Conservation (phyloP, 2,888 invertebrate genomes). For the Junonia oenone region DNA sequence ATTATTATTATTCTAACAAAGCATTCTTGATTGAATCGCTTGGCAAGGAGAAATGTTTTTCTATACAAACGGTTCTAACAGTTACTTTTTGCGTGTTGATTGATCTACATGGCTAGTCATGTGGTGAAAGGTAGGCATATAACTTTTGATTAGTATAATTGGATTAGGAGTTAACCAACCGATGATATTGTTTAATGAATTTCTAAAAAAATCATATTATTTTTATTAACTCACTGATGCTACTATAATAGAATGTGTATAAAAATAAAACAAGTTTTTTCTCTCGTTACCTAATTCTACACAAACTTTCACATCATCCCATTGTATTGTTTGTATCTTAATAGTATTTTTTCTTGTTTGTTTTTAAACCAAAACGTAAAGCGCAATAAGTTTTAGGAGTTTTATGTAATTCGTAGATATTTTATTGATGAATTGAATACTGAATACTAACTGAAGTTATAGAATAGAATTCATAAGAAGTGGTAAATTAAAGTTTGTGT, state of each 20-base stretch:
- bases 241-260: not conserved
- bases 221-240: not conserved
- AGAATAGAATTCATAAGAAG: not conserved
- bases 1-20: not conserved
- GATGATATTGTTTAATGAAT: constrained; percentile 6
- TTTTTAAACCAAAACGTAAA: not conserved
- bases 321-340: not conserved
- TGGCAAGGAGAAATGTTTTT: constrained; percentile 37
- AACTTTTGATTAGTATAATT: constrained; percentile 30
- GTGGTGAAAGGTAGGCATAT: constrained; percentile 34
- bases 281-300: too few species aligned
- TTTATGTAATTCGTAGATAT: not conserved
- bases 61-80: constrained; percentile 32
- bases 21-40: not conserved
- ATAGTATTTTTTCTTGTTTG: not conserved
- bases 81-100: constrained; percentile 52
- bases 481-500: not conserved
- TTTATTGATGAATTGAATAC: not conserved
- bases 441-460: not conserved
- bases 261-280: not conserved
- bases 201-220: not conserved
- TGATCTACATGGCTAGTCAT: constrained; percentile 32
- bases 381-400: not conserved
- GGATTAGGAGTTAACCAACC: constrained; percentile 21
- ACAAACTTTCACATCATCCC: not conserved